phyloP scores from a whole-genome alignment of 1,140 invertebrate species.

The Camponotus pennsylvanicus region DNA sequence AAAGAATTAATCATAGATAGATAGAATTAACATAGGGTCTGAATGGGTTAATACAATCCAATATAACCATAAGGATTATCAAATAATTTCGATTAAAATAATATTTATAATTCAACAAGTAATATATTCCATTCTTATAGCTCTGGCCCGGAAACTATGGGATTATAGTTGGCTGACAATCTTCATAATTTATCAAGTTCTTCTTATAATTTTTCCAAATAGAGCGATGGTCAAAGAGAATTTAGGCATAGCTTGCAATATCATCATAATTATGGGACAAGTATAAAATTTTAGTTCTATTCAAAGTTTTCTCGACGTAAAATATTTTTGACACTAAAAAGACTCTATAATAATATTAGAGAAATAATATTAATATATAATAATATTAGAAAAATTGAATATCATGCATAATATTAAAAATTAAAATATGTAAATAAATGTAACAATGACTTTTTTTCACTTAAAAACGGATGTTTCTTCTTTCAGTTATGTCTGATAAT shows the following conservation, averaged over 20 bases:
- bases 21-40: no score
- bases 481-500: constrained; percentile 92
- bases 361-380: no score
- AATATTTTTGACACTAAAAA: no score
- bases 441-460: neutral
- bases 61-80: neutral
- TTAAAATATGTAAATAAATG: no score
- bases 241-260: constrained; percentile 88
- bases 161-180: constrained; percentile 83
- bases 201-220: constrained; percentile 72
- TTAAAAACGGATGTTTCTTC: constrained; percentile 24
- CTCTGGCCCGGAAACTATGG: constrained; percentile 78
- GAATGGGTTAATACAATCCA: no score
- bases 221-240: constrained; percentile 85
- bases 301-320: no score
- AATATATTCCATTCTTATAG: constrained; percentile 60
- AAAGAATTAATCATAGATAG: no score
- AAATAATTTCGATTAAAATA: neutral
- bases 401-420: no score
- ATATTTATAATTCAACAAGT: neutral
- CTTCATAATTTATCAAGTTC: constrained; percentile 83
- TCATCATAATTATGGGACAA: constrained; percentile 88
- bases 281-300: constrained; percentile 76
- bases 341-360: no score
- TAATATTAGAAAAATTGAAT: no score